A percentile compares a stretch with the other conserved stretches of the same genome.
Evolutionary conservation across 2,113 vertebrate genomes (phyloP).

Genomic region (Pterocles orientalis): DNA sequence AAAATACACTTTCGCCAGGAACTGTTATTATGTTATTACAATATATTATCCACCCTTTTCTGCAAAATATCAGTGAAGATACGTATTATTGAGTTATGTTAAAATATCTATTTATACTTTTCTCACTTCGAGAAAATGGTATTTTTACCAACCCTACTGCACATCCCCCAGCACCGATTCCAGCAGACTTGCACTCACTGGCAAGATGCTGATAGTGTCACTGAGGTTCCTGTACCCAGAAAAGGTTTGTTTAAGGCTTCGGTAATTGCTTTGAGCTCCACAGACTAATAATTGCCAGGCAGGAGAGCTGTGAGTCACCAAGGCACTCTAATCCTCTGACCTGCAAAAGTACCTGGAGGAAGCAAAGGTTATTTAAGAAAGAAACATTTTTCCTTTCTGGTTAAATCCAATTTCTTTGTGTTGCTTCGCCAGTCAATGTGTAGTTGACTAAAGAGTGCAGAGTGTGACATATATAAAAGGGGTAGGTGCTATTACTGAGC

Average conservation of each 20-base stretch:
- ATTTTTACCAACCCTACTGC: not conserved
- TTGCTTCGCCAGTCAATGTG: not conserved
- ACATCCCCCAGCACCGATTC: not conserved
- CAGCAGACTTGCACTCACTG: not conserved
- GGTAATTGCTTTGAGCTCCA: constrained; percentile 22
- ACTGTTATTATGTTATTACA: not conserved
- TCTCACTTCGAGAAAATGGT: not conserved
- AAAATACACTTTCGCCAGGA: constrained; percentile 13
- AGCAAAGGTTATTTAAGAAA: not conserved
- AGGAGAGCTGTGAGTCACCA: constrained; percentile 21
- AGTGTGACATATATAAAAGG: constrained; percentile 25
- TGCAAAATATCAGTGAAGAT: not conserved
- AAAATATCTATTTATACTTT: constrained; percentile 3
- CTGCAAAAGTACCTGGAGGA: not conserved
- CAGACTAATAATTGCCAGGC: not conserved
- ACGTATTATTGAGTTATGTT: not conserved
- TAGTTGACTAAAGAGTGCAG: not conserved
- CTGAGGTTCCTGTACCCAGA: not conserved
- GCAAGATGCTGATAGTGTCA: not conserved
- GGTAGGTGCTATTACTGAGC: constrained; percentile 43
- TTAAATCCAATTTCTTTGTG: constrained; percentile 4
- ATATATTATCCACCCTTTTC: not conserved
- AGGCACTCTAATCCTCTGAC: not conserved
- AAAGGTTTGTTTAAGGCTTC: constrained; percentile 2
- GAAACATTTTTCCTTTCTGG: not conserved